Evolutionary conservation across 2,888 invertebrate species (phyloP).

Genomic region (Watsonalla cultraria): DNA sequence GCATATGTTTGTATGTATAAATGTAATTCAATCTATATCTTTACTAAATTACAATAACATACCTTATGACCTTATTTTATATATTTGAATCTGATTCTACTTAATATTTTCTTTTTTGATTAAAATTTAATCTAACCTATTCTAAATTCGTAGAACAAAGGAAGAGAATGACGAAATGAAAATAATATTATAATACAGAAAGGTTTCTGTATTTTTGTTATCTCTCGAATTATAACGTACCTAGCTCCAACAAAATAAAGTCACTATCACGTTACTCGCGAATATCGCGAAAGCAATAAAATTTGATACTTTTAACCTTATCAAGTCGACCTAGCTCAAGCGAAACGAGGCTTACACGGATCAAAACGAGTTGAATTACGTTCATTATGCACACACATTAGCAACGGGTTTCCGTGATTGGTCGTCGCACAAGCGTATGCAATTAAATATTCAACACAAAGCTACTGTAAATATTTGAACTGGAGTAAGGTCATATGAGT

Average conservation of each 20-base stretch:
- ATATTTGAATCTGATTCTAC: too few species aligned
- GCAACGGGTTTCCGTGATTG: constrained; percentile 18
- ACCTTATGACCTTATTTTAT: too few species aligned
- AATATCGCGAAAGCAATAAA: too few species aligned
- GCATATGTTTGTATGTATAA: too few species aligned
- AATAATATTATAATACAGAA: too few species aligned
- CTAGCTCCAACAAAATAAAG: neutral
- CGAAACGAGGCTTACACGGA: constrained; percentile 19
- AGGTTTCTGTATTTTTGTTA: too few species aligned
- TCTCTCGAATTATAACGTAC: neutral
- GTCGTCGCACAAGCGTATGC: constrained; percentile 19
- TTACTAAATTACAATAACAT: too few species aligned
- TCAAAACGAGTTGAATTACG: constrained; percentile 15
- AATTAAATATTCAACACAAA: constrained; percentile 34
- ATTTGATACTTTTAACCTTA: neutral
- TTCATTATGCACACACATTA: constrained; percentile 19
- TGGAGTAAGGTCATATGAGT: neutral
- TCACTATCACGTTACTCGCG: neutral
- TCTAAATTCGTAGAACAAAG: too few species aligned
- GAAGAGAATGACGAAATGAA: too few species aligned
- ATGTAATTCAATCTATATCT: too few species aligned
- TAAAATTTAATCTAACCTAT: too few species aligned
- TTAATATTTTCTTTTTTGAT: too few species aligned
- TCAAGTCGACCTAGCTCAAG: constrained; percentile 3
- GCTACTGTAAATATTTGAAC: constrained; percentile 4